Evolutionary conservation across 2,113 vertebrate genomes (phyloP).

Genomic region (Pelobates fuscus): DNA sequence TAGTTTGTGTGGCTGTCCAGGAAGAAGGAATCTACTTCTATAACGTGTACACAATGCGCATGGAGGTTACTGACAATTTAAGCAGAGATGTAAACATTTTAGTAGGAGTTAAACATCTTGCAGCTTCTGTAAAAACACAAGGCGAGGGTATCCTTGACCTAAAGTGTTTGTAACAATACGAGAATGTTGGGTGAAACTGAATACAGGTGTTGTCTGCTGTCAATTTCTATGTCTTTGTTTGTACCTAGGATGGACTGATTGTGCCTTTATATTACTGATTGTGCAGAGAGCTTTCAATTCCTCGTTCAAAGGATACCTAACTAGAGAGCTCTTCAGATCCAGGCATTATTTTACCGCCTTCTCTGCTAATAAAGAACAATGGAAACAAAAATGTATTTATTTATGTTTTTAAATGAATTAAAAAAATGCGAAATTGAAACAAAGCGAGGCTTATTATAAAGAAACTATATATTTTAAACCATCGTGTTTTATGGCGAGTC

Average conservation of each 20-base stretch:
- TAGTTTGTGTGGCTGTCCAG: no score
- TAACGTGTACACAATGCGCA: no score
- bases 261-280: slow-evolving; percentile 15
- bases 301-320: slow-evolving; percentile 10
- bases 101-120: not conserved
- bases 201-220: slow-evolving; percentile 12
- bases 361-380: slow-evolving; percentile 15
- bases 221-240: slow-evolving; percentile 34
- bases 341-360: not conserved
- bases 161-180: slow-evolving; percentile 1
- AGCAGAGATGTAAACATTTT: not conserved
- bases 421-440: not conserved
- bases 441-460: not conserved
- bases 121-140: not conserved
- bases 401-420: slow-evolving; percentile 2
- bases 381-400: slow-evolving; percentile 2
- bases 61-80: not conserved
- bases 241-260: slow-evolving; percentile 13
- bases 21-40: no score
- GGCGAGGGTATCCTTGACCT: slow-evolving; percentile 29
- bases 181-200: slow-evolving; percentile 9
- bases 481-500: not conserved
- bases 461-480: not conserved
- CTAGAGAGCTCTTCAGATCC: slow-evolving; percentile 16
- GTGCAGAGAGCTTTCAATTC: not conserved